These are phyloP conservation scores for Kryptolebias marmoratus DNA, from an alignment of 2,113 vertebrate genomes.

Conservation along the genomic window DNA sequence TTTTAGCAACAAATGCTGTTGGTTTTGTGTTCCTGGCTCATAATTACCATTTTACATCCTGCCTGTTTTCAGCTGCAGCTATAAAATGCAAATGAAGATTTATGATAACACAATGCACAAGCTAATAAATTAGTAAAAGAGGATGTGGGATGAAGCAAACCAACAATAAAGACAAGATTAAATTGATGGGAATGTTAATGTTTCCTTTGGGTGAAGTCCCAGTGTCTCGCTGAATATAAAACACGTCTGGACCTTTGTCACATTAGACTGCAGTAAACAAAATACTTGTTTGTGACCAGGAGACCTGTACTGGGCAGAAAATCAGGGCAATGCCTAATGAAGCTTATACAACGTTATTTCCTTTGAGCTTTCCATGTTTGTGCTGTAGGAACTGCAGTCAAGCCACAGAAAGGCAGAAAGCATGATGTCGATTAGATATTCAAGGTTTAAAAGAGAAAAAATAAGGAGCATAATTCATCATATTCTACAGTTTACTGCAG, in stretches of 20 bases:
- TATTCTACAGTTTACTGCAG: slow-evolving; percentile 23
- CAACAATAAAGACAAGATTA: slow-evolving; percentile 18
- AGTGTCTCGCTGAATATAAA: slow-evolving; percentile 16
- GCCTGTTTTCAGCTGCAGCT: slow-evolving; percentile 47
- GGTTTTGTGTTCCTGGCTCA: slow-evolving; percentile 40
- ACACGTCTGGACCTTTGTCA: slow-evolving; percentile 17
- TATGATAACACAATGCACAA: slow-evolving; percentile 51
- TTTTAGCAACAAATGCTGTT: slow-evolving; percentile 49
- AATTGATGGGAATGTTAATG: slow-evolving; percentile 54
- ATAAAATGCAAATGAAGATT: slow-evolving; percentile 71
- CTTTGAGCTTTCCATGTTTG: slow-evolving; percentile 39
- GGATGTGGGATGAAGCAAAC: slow-evolving; percentile 35
- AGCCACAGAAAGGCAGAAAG: slow-evolving; percentile 1
- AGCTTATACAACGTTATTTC: slow-evolving; percentile 50
- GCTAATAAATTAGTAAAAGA: slow-evolving; percentile 55
- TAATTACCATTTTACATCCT: slow-evolving; percentile 67
- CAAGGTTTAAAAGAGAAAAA: slow-evolving; percentile 13
- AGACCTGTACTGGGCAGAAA: slow-evolving; percentile 14
- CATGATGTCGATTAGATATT: slow-evolving; percentile 40
- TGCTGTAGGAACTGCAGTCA: slow-evolving; percentile 21
- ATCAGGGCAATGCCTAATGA: slow-evolving; percentile 57
- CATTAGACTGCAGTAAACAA: slow-evolving; percentile 49
- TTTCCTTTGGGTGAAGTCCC: slow-evolving; percentile 1
- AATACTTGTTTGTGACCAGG: slow-evolving; percentile 49
- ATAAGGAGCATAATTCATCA: not conserved